Evolutionary conservation across 2,797 vertebrate species (phyloP), one percentile per base, ranked within the genome.

Genomic region (Mus caroli): DNA sequence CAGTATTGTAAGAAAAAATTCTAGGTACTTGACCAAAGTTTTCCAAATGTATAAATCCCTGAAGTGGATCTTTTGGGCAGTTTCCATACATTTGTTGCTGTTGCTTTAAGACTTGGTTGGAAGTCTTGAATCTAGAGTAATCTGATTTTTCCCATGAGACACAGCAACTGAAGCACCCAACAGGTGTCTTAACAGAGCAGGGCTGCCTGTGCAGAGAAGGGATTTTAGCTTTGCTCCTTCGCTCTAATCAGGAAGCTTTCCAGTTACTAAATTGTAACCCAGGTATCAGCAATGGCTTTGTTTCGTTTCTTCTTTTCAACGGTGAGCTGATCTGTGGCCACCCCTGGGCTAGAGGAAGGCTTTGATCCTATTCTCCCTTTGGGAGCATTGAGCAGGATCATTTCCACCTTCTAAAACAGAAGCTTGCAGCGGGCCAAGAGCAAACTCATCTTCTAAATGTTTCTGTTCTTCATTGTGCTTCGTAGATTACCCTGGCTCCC

Each of bases 41-140:
- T 92, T 80, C 78, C 67, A 73, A 82, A 43, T 50, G 24, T 75
- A 6, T 50, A 85, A 26, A 31, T 93, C 71, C 46, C 56, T 83
- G 26, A 40, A 73, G 52, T 56, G 46, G 14, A 43, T 85, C 50
- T 62, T 90, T 92, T 40, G 54, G 31, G 40, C 24, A 34, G 37
- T 56, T 43, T 31, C 71, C 7, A 58, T 67, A 4, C 43, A 54
- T 89, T 82, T 60, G 60, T 40, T 54, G 73, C 43, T 78, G 19
- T 79, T 13, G 22, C 50, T 94, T 92, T 79, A 52, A 91, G 87
- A 34, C 56, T 85, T 79, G 34, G 75, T 94, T 62, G 76, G 79
- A 95, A 80, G 76, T 40, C 43, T 13, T 82, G 43, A 19, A 71
- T 82, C 78, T 92, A 50, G 94, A 80, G 4, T 56, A 50, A 79